Evolutionary conservation across 1,140 invertebrate species (phyloP), one percentile per base, ranked within the genome.

Genomic region (Armadillidium nasatum): DNA sequence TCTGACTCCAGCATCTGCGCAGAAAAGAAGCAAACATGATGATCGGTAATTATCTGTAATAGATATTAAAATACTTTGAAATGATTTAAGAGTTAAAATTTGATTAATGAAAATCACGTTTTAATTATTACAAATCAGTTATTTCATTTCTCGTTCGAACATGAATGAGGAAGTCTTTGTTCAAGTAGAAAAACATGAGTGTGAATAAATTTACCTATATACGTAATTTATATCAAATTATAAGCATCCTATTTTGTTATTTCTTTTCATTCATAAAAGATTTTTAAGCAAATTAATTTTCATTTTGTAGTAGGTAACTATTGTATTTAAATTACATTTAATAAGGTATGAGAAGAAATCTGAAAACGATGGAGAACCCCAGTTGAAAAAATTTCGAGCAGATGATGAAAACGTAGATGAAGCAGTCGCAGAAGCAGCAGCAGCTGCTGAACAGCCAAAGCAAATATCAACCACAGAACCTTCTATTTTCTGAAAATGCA

Each of bases 381-480:
- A 73, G 71, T 21, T 54, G 82, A 83, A 54, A 86, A 88, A 81
- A 81, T 87, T 23, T 77, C 84, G 11, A 10, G 74, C 71, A 22
- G 73, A 72, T 4, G 77, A 81, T 54, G 80, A 79, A 15, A 50
- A 78, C 21, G 77, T 74, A 23, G 88, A 90, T 78, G 89, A 93
- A 33, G 89, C 90, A 0, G 89, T 94, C 0, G 88, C 89, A 6
- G 89, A 93, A 81, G 91, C 94, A 71, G 87, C 94, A 23, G 89
- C 89, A 0, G 91, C 90, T 7, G 91, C 94, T 71, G 90, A 89
- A 78, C 90, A 94, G 84, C 91, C 87, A 0, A 83, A 89, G 7
- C 89, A 90, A 83, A 93, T 93, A 90, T 89, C 90, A 68, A 92
- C 92, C n/a, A 90, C 92, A 9, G 91, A 93, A 85, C 88, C 91